phyloP scores from a whole-genome alignment of 1,140 invertebrate species.

The Octopus sinensis region DNA sequence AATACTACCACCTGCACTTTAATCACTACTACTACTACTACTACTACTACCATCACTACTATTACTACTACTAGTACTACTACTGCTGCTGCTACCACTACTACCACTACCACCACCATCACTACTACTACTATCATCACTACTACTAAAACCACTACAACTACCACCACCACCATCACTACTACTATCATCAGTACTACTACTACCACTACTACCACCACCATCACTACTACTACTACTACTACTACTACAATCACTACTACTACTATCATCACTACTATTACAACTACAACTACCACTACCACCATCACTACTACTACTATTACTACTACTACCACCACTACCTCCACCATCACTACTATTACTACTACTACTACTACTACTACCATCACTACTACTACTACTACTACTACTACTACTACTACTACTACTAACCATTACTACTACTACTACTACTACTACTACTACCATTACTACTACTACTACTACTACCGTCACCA shows the following conservation, averaged over 20 bases:
- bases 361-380: slow-evolving; percentile 21
- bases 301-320: slow-evolving; percentile 21
- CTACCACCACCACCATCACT: neutral
- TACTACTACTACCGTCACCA: too few species aligned
- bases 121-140: neutral
- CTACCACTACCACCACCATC: too few species aligned
- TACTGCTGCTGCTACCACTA: too few species aligned
- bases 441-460: neutral
- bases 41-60: too few species aligned
- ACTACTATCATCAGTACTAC: too few species aligned
- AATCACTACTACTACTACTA: too few species aligned
- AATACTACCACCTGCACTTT: too few species aligned
- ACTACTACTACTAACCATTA: too few species aligned
- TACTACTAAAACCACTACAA: too few species aligned
- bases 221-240: slow-evolving; percentile 15
- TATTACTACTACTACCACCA: slow-evolving; percentile 23
- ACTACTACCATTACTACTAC: too few species aligned
- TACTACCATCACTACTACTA: slow-evolving; percentile 20
- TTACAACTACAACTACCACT: slow-evolving; percentile 16
- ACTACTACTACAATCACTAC: too few species aligned
- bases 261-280: slow-evolving; percentile 20
- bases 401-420: slow-evolving; percentile 18
- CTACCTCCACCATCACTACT: slow-evolving; percentile 18
- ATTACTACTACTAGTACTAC: too few species aligned
- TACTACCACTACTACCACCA: slow-evolving; percentile 12